phyloP scores from a whole-genome alignment of 2,888 invertebrate genomes.

The Drosophila testacea region DNA sequence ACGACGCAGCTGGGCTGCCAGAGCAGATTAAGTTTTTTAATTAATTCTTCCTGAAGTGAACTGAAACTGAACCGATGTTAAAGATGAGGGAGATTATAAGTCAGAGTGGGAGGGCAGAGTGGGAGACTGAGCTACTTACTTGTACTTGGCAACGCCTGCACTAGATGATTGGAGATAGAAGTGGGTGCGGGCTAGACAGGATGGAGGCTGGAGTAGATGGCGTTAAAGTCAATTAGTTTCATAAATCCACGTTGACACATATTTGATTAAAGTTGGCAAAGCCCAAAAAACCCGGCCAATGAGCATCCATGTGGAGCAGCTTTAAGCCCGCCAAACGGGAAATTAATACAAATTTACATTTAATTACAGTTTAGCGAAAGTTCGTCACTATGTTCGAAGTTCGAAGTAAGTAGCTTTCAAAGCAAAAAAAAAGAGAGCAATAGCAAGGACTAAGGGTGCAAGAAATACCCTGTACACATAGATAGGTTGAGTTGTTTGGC shows the following conservation, averaged over 20 bases:
- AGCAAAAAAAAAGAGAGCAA: not conserved
- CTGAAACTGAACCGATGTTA: slow-evolving; percentile 38
- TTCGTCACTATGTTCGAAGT: slow-evolving; percentile 12
- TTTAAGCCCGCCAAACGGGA: slow-evolving; percentile 16
- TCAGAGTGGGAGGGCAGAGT: not conserved
- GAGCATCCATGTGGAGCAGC: slow-evolving; percentile 1
- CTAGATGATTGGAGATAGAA: not conserved
- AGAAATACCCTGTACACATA: too few species aligned
- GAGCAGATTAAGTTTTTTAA: slow-evolving; percentile 76
- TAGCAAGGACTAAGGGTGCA: not conserved
- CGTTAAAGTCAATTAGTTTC: slow-evolving; percentile 73
- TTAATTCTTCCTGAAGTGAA: slow-evolving; percentile 58
- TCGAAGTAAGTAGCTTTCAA: slow-evolving; percentile 7
- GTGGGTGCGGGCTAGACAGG: not conserved
- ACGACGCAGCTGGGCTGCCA: slow-evolving; percentile 37
- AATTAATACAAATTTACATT: slow-evolving; percentile 56
- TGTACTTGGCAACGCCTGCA: slow-evolving; percentile 19
- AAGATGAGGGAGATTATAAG: not conserved
- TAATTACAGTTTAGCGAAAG: slow-evolving; percentile 41
- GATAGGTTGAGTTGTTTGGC: too few species aligned
- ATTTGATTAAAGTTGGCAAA: slow-evolving; percentile 66
- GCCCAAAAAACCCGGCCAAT: slow-evolving; percentile 31
- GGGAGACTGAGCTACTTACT: slow-evolving; percentile 31
- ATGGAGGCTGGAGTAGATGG: slow-evolving; percentile 1
- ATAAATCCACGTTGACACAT: slow-evolving; percentile 72